These are phyloP conservation scores for Trachythela sp. DNA, from an alignment of 64 coral and sea anemone species.

Conservation along the genomic window DNA sequence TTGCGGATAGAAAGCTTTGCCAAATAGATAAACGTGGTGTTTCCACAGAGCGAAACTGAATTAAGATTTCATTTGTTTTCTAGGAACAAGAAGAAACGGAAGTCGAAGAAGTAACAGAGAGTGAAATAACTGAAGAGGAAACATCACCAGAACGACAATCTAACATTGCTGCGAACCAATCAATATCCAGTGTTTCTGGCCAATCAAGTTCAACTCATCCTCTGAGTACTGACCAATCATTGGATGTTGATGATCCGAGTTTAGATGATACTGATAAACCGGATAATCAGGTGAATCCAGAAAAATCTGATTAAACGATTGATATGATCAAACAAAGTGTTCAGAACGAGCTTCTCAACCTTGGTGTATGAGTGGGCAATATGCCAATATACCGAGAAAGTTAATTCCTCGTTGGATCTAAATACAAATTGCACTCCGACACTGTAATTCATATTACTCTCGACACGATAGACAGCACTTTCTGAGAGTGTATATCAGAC, in stretches of 20 bases:
- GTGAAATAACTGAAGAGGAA: slow-evolving; percentile 21
- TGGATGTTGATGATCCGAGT: neutral
- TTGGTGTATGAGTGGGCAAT: neutral
- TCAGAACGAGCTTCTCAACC: neutral
- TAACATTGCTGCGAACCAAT: slow-evolving; percentile 9
- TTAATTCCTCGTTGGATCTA: neutral
- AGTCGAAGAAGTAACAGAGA: slow-evolving; percentile 16
- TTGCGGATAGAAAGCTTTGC: too few species aligned
- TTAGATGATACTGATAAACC: neutral
- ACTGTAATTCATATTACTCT: neutral
- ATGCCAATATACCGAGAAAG: neutral
- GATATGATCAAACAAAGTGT: neutral
- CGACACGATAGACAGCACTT: neutral
- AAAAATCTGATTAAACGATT: neutral
- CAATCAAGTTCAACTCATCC: neutral
- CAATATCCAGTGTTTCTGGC: slow-evolving; percentile 1
- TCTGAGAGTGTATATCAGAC: too few species aligned
- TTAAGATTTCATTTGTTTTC: too few species aligned
- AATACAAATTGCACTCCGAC: neutral
- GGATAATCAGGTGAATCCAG: neutral
- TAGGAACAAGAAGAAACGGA: slow-evolving; percentile 18
- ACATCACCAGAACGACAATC: neutral
- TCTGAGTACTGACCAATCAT: neutral
- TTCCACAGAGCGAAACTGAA: too few species aligned
- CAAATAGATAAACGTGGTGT: too few species aligned